Percentiles rank a stretch among this genome's conserved stretches.
These are phyloP conservation scores for Parapsyche elsis DNA, from an alignment of 1,140 invertebrate species.

Conservation along the genomic window DNA sequence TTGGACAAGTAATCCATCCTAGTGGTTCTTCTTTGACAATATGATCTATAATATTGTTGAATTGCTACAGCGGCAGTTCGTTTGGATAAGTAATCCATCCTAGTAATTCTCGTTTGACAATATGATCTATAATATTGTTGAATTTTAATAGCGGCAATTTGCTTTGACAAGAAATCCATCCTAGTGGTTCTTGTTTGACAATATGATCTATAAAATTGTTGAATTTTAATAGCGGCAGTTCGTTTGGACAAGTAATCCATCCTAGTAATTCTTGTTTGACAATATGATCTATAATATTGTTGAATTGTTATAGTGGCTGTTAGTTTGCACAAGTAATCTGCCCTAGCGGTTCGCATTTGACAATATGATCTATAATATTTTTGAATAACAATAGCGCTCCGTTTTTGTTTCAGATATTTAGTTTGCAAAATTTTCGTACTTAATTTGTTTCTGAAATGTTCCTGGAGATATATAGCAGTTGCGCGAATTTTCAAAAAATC, in stretches of 20 bases:
- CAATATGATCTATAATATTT: slow-evolving; percentile 60
- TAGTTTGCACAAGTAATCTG: too few relatives aligned
- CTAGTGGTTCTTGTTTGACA: too few relatives aligned
- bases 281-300: too few relatives aligned
- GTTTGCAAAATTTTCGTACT: slow-evolving; percentile 60
- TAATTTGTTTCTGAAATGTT: slow-evolving; percentile 61
- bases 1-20: too few relatives aligned
- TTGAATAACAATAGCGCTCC: slow-evolving; percentile 64
- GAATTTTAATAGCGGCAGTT: too few relatives aligned
- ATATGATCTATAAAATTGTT: too few relatives aligned
- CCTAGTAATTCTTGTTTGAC: too few relatives aligned
- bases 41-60: slow-evolving; percentile 65
- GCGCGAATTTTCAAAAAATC: slow-evolving; percentile 59
- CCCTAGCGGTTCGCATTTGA: too few relatives aligned
- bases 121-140: slow-evolving; percentile 65
- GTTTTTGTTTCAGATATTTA: slow-evolving; percentile 60
- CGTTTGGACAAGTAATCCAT: too few relatives aligned
- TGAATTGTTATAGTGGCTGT: slow-evolving; percentile 53
- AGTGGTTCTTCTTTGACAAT: slow-evolving; percentile 5
- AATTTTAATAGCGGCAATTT: slow-evolving; percentile 60
- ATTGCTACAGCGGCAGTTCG: slow-evolving; percentile 58
- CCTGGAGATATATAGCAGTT: slow-evolving; percentile 62
- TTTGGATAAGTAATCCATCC: too few relatives aligned
- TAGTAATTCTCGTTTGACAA: not conserved
- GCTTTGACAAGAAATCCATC: too few relatives aligned